A percentile compares a stretch with the other conserved stretches of the same genome.
phyloP scores from a whole-genome alignment of 2,113 vertebrate species.

The Callocephalon fimbriatum region DNA sequence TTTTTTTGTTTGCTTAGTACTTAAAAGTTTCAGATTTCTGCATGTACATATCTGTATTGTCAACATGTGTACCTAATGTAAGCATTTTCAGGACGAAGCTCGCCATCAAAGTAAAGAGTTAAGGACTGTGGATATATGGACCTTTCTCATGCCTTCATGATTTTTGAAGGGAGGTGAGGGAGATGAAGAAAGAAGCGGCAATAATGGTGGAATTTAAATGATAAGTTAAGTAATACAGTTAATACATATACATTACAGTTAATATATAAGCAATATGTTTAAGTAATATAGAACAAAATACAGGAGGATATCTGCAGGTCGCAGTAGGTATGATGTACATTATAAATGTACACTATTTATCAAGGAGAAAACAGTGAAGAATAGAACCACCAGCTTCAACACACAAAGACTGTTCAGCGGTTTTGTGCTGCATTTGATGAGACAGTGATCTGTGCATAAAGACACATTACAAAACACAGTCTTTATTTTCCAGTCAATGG shows the following conservation, averaged over 20 bases:
- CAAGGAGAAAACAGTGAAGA: neutral
- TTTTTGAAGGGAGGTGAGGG: neutral
- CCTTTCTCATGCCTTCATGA: neutral
- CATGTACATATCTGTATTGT: neutral
- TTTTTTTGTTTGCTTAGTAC: neutral
- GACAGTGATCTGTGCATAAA: neutral
- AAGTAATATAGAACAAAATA: neutral
- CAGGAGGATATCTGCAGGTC: neutral
- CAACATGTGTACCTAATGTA: rapidly evolving
- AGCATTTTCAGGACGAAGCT: neutral
- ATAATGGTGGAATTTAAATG: neutral
- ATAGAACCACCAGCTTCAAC: neutral
- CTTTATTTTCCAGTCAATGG: neutral
- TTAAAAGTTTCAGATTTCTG: neutral
- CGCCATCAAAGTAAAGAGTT: neutral
- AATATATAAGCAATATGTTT: neutral
- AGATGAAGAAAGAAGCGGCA: neutral
- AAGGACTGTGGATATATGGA: rapidly evolving
- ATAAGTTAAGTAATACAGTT: neutral
- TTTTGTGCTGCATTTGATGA: neutral
- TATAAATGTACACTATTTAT: rapidly evolving
- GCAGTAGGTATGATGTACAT: neutral
- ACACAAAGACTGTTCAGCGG: neutral
- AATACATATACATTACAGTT: neutral
- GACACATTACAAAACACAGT: neutral